Evolutionary conservation across 2,888 invertebrate genomes (phyloP).

Genomic region (Malthinus flaveolus): DNA sequence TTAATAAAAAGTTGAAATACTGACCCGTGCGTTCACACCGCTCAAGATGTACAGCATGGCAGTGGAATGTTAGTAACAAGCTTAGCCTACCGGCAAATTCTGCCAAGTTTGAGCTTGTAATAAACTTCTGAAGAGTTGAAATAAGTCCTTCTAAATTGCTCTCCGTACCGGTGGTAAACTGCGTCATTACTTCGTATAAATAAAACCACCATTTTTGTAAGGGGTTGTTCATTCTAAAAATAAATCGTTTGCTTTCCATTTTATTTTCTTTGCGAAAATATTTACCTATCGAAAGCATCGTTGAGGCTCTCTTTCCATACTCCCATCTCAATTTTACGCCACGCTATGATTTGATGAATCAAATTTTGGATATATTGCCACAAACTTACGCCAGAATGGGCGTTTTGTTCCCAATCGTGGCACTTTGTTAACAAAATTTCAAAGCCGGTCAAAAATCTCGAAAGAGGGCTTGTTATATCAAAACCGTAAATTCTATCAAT

Average conservation of each 20-base stretch:
- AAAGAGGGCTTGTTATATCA: constrained; percentile 79
- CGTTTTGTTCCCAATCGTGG: constrained; percentile 91
- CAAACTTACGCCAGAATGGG: constrained; percentile 84
- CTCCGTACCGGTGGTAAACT: constrained; percentile 57
- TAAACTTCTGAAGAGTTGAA: constrained; percentile 74
- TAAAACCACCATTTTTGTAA: constrained; percentile 91
- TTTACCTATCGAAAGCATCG: constrained; percentile 64
- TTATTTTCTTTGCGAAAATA: too few relatives aligned
- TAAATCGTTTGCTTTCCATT: constrained; percentile 8
- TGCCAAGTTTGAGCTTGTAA: constrained; percentile 80
- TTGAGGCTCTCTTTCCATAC: constrained; percentile 86
- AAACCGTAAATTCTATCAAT: constrained; percentile 69
- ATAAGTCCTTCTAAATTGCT: constrained; percentile 54
- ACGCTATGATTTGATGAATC: constrained; percentile 81
- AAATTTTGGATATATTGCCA: constrained; percentile 71
- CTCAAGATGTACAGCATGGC: constrained; percentile 68
- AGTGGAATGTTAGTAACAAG: constrained; percentile 79
- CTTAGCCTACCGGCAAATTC: constrained; percentile 81
- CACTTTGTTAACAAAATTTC: constrained; percentile 85
- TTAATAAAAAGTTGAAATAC: background rate
- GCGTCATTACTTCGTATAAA: constrained; percentile 72
- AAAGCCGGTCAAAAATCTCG: constrained; percentile 86
- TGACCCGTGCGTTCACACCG: constrained; percentile 26
- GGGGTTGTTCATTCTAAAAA: constrained; percentile 63
- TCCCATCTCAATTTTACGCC: constrained; percentile 87